Evolutionary conservation across 2,888 invertebrate genomes (phyloP), one percentile per base, ranked within the genome.

Genomic region (Cephus spinipes): DNA sequence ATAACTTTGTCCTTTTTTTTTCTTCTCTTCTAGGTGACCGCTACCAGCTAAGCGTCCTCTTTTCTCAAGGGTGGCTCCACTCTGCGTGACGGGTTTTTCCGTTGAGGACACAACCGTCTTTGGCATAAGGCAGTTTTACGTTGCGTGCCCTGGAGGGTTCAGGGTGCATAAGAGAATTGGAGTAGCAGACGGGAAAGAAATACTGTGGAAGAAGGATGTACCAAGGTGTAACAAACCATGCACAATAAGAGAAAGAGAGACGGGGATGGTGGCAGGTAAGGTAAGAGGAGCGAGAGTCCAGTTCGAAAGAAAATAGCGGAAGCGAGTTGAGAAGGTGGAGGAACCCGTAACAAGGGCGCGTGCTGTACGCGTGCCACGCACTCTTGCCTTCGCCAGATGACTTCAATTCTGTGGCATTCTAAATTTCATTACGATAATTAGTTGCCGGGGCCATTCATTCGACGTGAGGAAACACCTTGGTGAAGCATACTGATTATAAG

Each of bases 351-450:
- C 79, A 81, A 87, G 85, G 82, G 81, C 88, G 78, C 88, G 88
- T 86, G 88, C 81, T 82, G 81, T 77, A 85, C 87, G 85, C 88
- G 88, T 88, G 87, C 83, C 85, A 76, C 77, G 75, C 79, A 77
- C 77, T 77, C 33, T 73, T 76, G 73, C 75, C 78, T 79, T 74
- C 73, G 82, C 87, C 88, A 88, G 84, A 88, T 87, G 88, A 85
- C 85, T 81, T 77, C 31, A 55, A 12, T 34, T 33, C 73, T 74
- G 79, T 75, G 77, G 73, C 73, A 68, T 75, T 79, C 76, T 80
- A 87, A 88, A 87, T 88, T 85, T 80, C 86, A 88, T 87, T 88
- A 88, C 83, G 81, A 81, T 88, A 86, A 87, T 87, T 85, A 82
- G 55, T 55, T 55, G 55, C 55, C 23, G 55, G 55, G 55, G 55